Evolutionary conservation across 2,888 invertebrate genomes (phyloP).

Genomic region (Rapana venosa): DNA sequence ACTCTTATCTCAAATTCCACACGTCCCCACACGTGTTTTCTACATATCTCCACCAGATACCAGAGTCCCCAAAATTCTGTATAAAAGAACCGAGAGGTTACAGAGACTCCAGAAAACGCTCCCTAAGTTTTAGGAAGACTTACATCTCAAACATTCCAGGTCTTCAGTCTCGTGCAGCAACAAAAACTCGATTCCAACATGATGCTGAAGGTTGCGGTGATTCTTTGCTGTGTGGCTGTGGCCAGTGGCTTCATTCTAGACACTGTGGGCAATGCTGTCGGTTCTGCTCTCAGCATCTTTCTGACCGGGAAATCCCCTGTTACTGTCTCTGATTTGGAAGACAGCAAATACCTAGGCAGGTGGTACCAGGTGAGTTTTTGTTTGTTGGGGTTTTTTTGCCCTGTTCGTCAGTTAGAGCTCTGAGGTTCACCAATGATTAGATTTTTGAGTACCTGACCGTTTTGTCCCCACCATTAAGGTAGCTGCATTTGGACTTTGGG

Average conservation of each 20-base stretch:
- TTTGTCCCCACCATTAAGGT: too few relatives aligned
- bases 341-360: conserved; percentile 60
- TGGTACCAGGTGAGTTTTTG: conserved; percentile 60
- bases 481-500: too few relatives aligned
- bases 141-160: too few relatives aligned
- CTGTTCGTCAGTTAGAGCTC: not conserved
- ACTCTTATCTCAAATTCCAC: not conserved
- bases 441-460: too few relatives aligned
- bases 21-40: not conserved
- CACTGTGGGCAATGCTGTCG: conserved; percentile 44
- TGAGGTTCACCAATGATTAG: too few relatives aligned
- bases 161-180: not conserved
- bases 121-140: too few relatives aligned
- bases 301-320: conserved; percentile 38
- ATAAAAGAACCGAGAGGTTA: not conserved
- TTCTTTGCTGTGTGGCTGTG: conserved; percentile 1
- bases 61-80: not conserved
- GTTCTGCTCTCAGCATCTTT: not conserved
- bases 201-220: conserved; percentile 26
- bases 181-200: not conserved
- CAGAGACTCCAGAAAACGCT: not conserved
- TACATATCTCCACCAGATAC: not conserved
- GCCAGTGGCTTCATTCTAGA: conserved; percentile 54
- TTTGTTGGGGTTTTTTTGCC: not conserved
- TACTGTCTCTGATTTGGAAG: conserved; percentile 55